Base-by-base conservation (phyloP, 2,113 vertebrate genomes). In the Fulica atra region DNA sequence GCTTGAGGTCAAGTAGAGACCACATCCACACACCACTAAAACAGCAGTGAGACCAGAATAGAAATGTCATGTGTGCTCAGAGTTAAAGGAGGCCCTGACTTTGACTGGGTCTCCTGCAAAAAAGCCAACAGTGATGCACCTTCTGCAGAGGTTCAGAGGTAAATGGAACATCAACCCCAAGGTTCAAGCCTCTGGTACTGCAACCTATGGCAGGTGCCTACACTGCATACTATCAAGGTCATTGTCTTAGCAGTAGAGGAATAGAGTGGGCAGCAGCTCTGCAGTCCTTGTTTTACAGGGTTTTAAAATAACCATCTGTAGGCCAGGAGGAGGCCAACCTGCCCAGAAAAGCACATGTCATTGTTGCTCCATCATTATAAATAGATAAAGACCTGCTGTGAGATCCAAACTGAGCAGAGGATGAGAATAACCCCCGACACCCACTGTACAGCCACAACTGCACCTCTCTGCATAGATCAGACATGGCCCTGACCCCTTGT, bases 41-140 rank as follows among this genome's bases (percentile, higher is more conserved):
- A 69, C 0, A 1, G 23, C 40, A 44, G 33, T 0, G 2, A 91
- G 68, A 33, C 13, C 1, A 1, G 10, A 79, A 57, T 0, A 79
- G 33, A 68, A 65, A 60, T 25, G 24, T 66, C 29, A 69, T 25
- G 51, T 19, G 42, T 36, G 31, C 33, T 86, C 2, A 0, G 40
- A 56, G 48, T 73, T 33, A 69, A 86, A 86, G 29, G 54, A 68
- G 11, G 18, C 33, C 40, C n/a, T 78, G 36, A 29, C 23, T 65
- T 81, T 71, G 33, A 38, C n/a, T 14, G 16, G 3, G 16, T 70
- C 8, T 74, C 44, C 44, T 57, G 36, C 51, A 20, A 73, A 71
- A 63, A 78, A 86, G 16, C n/a, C 48, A 90, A 38, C 23, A 53
- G 46, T 9, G 36, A 28, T 44, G 19, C n/a, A 44, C 12, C 38